Evolutionary conservation across 2,888 invertebrate genomes (phyloP).

Genomic region (Xylophagus ater): DNA sequence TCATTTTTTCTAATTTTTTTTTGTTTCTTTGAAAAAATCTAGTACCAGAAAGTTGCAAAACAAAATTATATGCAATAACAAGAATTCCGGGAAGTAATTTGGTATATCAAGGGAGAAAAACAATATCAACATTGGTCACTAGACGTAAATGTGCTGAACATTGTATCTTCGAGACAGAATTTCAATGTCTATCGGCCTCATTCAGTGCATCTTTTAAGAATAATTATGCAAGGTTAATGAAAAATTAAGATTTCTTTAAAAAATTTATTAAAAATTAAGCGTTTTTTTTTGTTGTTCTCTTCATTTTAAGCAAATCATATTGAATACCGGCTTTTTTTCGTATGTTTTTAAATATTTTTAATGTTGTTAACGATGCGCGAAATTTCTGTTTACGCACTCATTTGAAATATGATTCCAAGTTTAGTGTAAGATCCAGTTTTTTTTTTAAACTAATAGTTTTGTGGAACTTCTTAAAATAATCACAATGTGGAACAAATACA

Average conservation of each 20-base stretch:
- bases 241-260: background rate
- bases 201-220: conserved; percentile 40
- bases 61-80: conserved; percentile 64
- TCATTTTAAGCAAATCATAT: no score
- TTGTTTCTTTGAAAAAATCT: no score
- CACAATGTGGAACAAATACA: no score
- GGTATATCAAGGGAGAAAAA: conserved; percentile 52
- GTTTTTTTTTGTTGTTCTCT: background rate
- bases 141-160: conserved; percentile 57
- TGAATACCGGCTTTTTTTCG: no score
- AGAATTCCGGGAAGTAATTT: conserved; percentile 63
- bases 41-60: conserved; percentile 46
- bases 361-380: no score
- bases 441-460: no score
- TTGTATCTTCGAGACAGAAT: conserved; percentile 45
- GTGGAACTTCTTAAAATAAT: no score
- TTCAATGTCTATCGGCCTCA: conserved; percentile 47
- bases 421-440: no score
- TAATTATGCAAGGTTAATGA: conserved; percentile 34
- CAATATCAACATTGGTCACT: conserved; percentile 48
- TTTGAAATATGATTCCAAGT: no score
- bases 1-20: no score
- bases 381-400: no score
- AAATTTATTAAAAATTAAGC: background rate
- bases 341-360: no score